A percentile compares a stretch with the other conserved stretches of the same genome.
These are phyloP conservation scores for Anas bernieri DNA, from an alignment of 2,797 vertebrate genomes.

Conservation along the genomic window DNA sequence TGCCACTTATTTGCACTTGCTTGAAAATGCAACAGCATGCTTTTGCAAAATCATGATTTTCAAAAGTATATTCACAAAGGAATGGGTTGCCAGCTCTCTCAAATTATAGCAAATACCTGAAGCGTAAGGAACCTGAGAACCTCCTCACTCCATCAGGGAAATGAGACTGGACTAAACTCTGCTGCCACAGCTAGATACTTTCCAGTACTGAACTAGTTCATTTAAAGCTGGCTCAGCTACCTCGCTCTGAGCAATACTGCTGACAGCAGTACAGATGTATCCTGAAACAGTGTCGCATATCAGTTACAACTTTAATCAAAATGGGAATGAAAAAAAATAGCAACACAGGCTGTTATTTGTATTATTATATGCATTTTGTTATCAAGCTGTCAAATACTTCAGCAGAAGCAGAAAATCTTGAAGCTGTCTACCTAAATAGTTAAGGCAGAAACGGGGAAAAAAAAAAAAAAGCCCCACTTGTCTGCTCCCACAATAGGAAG, in stretches of 20 bases:
- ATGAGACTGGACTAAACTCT: neutral
- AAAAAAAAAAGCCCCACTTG: neutral
- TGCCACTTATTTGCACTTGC: neutral
- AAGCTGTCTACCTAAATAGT: constrained; percentile 32
- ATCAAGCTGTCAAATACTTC: constrained; percentile 49
- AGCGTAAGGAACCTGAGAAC: neutral
- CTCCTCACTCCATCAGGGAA: neutral
- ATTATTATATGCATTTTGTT: constrained; percentile 51
- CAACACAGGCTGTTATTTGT: constrained; percentile 60
- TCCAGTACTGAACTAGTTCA: neutral
- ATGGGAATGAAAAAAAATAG: neutral
- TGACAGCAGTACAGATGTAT: constrained; percentile 29
- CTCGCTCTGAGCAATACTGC: neutral
- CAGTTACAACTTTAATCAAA: constrained; percentile 20
- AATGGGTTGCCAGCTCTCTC: neutral
- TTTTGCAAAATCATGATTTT: neutral
- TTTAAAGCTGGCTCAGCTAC: neutral
- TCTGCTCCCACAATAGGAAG: neutral
- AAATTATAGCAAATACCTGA: neutral
- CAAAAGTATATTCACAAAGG: neutral
- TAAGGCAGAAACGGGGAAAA: constrained; percentile 9
- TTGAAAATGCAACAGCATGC: accelerated
- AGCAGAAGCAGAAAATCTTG: constrained; percentile 23
- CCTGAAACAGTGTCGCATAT: neutral
- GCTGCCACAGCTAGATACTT: neutral